A percentile compares a stretch with the other conserved stretches of the same genome.
phyloP scores from a whole-genome alignment of 1,140 invertebrate genomes.

The Drosophila neocordata region DNA sequence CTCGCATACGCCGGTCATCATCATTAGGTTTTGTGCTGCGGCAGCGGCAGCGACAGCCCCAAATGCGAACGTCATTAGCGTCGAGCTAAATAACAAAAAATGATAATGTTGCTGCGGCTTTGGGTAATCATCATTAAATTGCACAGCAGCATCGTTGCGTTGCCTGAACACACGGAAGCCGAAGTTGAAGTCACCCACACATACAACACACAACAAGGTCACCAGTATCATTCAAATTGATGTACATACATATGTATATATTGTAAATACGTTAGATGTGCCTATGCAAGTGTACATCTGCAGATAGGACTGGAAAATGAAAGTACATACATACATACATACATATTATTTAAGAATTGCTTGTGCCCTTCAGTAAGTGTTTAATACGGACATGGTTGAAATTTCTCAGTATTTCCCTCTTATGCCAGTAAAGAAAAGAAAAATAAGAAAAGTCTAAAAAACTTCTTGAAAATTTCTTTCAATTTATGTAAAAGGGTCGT shows the following conservation, averaged over 20 bases:
- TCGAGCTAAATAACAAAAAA: constrained; percentile 79
- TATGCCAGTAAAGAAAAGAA: no score
- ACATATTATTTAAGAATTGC: no score
- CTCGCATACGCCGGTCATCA: constrained; percentile 70
- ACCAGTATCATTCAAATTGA: constrained; percentile 13
- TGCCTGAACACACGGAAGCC: constrained; percentile 5
- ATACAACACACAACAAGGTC: constrained; percentile 43
- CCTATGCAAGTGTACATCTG: no score
- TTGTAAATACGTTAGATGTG: no score
- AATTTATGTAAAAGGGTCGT: no score
- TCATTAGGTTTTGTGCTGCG: constrained; percentile 70
- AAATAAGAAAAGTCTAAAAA: no score
- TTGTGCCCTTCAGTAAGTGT: no score
- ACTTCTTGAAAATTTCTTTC: no score
- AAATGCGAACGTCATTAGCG: constrained; percentile 80
- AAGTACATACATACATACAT: no score
- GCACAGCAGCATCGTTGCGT: constrained; percentile 45
- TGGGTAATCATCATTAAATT: constrained; percentile 81
- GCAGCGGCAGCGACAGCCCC: constrained; percentile 29
- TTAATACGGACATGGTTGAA: no score
- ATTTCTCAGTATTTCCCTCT: no score
- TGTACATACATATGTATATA: background rate
- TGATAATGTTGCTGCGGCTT: constrained; percentile 71
- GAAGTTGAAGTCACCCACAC: constrained; percentile 8
- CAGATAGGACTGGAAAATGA: no score